These are phyloP conservation scores for Rhopalosiphum maidis DNA, from an alignment of 1,140 invertebrate species.

Conservation along the genomic window DNA sequence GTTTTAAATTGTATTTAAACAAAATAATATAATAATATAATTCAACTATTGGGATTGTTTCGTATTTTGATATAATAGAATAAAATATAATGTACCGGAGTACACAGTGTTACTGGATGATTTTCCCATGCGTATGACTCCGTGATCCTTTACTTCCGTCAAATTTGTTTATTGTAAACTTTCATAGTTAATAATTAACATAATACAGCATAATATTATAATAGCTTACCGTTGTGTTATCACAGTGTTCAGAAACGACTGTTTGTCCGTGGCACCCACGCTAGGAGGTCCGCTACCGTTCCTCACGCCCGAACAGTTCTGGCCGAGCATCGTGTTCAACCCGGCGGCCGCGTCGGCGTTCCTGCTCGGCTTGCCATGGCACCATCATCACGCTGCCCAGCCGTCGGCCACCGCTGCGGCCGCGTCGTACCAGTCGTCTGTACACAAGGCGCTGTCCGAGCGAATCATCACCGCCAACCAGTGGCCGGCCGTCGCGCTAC, in stretches of 20 bases:
- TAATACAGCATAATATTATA: too few relatives aligned
- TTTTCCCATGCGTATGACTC: too few relatives aligned
- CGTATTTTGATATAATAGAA: too few relatives aligned
- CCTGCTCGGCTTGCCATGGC: slow-evolving; percentile 49
- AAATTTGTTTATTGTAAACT: too few relatives aligned
- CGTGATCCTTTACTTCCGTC: too few relatives aligned
- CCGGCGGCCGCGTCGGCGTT: slow-evolving; percentile 47
- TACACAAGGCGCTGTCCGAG: slow-evolving; percentile 34
- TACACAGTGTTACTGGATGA: too few relatives aligned
- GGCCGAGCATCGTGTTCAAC: slow-evolving; percentile 49
- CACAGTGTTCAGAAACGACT: slow-evolving; percentile 39
- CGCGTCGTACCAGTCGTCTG: slow-evolving; percentile 21
- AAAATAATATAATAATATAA: too few relatives aligned
- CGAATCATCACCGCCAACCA: neutral
- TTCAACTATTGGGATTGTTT: too few relatives aligned
- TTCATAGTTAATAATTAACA: too few relatives aligned
- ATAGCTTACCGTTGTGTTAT: too few relatives aligned
- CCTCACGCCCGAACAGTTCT: slow-evolving; percentile 35
- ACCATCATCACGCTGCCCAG: slow-evolving; percentile 14
- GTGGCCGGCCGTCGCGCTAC: neutral
- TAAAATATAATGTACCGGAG: too few relatives aligned
- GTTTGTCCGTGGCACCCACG: neutral
- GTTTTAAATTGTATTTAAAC: too few relatives aligned
- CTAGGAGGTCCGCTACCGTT: slow-evolving; percentile 22
- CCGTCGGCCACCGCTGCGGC: neutral